phyloP scores from a whole-genome alignment of 37 sponge, comb jelly and placozoan genomes.

The Aphrocallistes beatrix region DNA sequence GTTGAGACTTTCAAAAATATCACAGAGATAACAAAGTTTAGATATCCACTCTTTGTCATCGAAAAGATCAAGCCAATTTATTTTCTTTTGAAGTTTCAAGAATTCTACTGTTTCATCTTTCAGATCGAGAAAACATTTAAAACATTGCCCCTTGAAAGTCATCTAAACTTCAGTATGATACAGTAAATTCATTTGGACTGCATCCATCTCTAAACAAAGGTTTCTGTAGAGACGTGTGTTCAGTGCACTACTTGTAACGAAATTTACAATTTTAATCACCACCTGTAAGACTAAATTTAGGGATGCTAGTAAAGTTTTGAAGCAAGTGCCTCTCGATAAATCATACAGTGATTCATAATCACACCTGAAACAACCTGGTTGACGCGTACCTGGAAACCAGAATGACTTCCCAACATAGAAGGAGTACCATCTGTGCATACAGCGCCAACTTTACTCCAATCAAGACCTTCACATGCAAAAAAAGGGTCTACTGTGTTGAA shows the following conservation, averaged over 20 bases:
- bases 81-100: neutral
- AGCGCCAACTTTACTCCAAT: neutral
- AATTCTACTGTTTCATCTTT: neutral
- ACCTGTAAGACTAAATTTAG: neutral
- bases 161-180: neutral
- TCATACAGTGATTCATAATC: neutral
- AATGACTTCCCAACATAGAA: neutral
- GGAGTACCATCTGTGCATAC: neutral
- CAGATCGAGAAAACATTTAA: neutral
- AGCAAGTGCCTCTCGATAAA: neutral
- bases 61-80: neutral
- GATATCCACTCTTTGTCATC: neutral
- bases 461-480: too few species aligned
- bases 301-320: neutral
- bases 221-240: neutral
- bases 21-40: neutral
- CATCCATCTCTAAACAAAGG: neutral
- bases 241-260: neutral
- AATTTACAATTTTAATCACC: neutral
- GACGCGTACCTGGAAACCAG: neutral
- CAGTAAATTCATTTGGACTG: neutral
- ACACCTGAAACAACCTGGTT: neutral
- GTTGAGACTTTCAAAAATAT: too few species aligned
- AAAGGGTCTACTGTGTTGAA: too few species aligned
- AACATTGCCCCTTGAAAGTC: neutral